Conservation (phyloP, 2,888 invertebrate species). For the Megalurothrips usitatus region DNA sequence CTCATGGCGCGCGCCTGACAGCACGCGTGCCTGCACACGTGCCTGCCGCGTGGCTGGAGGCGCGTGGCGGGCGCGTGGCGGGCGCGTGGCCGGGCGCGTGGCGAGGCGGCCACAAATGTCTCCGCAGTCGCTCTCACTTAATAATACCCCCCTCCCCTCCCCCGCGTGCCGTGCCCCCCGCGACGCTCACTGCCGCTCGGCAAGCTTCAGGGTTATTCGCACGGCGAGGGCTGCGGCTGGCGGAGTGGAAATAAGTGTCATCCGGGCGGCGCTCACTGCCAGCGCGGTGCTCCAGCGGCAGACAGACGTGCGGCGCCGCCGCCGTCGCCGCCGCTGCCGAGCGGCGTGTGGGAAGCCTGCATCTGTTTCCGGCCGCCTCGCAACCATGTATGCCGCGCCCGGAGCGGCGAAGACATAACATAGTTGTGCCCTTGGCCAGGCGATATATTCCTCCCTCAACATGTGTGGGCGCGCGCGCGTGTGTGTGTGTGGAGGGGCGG, state of each 20-base stretch:
- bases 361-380: not conserved
- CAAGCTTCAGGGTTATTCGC: not conserved
- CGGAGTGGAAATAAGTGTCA: no score
- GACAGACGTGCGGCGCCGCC: not conserved
- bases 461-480: not conserved
- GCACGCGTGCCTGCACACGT: no score
- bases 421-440: not conserved
- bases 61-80: no score
- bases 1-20: no score
- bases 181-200: no score
- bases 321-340: not conserved
- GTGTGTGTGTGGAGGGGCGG: not conserved
- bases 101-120: no score
- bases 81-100: no score
- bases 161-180: no score
- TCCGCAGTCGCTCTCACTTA: no score
- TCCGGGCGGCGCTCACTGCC: not conserved
- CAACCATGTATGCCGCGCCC: no score
- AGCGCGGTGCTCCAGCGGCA: not conserved
- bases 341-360: not conserved
- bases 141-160: no score
- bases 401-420: not conserved
- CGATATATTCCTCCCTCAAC: not conserved
- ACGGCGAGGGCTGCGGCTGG: not conserved
- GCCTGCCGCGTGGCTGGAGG: no score